Base-by-base conservation (phyloP, 2,797 vertebrate genomes). In the Nyctalus aviator region DNA sequence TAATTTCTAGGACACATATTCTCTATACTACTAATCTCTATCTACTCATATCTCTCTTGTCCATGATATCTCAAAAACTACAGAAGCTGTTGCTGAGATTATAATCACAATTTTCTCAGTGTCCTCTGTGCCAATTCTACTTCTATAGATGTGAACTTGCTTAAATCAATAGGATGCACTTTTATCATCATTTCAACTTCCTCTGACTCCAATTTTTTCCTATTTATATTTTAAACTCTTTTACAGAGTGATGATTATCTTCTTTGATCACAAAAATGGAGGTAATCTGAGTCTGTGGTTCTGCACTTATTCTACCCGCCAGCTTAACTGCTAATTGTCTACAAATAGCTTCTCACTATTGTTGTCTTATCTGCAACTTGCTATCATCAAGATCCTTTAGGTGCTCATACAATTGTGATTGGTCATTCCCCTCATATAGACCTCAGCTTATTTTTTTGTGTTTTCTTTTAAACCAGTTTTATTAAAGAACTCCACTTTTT, bases 141-240 rank as follows among this genome's bases (percentile, higher is more conserved):
- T 73, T 53, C 73, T 35, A 20, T 13, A 69, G 88, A 90, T 37
- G 66, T 17, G 35, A 76, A 62, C 59, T 76, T 0, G 0, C 53
- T 94, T 85, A 88, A 91, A 91, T 93, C 94, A 84, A 95, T 50
- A 89, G 55, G 88, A 91, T 59, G 20, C 4, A 81, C 94, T 96
- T 88, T 69, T 69, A 84, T 87, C 88, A 92, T 94, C 72, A 76
- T 94, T 62, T 94, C 87, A 62, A 78, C 72, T 46, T 66, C 35
- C 89, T 41, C 27, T 27, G 68, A 53, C 77, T 87, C 81, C 84
- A 93, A 68, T 93, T 95, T 96, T 90, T 89, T 84, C 73, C 91
- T 93, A 59, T 92, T 96, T 93, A 30, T 91, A 78, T 81, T 90
- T 87, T 66, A 50, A 27, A 30, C 46, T 66, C 81, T 95, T 91